Evolutionary conservation across 2,797 vertebrate genomes (phyloP), one percentile per base, ranked within the genome.

Genomic region (Anableps anableps): DNA sequence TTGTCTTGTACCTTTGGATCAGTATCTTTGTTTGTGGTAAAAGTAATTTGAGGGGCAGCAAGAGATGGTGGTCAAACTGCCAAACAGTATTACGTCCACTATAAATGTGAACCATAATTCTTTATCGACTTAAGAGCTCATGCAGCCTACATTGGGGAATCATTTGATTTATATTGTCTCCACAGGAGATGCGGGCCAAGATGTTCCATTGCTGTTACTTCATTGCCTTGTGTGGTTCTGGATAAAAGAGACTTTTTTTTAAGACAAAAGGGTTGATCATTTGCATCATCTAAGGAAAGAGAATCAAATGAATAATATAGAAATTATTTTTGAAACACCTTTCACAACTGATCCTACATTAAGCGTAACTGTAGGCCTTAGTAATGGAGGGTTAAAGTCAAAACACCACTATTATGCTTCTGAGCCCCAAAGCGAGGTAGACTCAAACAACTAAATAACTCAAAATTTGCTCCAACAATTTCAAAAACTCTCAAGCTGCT

Each of bases 141-240:
- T 41, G 66, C 10, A 43, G 66, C 10, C 23, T 6, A 2, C 43
- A 23, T 26, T 70, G 38, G 38, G 23, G 38, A 70, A 14, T 43
- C 2, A 43, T 70, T 70, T 29, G 26, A 29, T 3, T 71, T 43
- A 29, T 45, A 26, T 13, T 70, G 23, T 23, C 2, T n/a, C 26
- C 21, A 43, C 38, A 23, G 21, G 21, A 26, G 48, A 60, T 60
- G 64, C 41, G 31, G 47, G 66, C 72, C 64, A 83, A 79, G 78
- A 80, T 64, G 62, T 21, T 36, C 19, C 17, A 64, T 21, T 64
- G 31, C 34, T 34, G 6, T 4, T 38, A 66, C 7, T 14, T 58
- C 31, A 23, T 26, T 34, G 6, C 16, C 34, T 34, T 64, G 7
- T 48, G 38, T 74, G 8, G 6, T 51, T 11, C 36, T 41, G 38